phyloP scores from a whole-genome alignment of 2,888 invertebrate species.

The Volucella zonaria region DNA sequence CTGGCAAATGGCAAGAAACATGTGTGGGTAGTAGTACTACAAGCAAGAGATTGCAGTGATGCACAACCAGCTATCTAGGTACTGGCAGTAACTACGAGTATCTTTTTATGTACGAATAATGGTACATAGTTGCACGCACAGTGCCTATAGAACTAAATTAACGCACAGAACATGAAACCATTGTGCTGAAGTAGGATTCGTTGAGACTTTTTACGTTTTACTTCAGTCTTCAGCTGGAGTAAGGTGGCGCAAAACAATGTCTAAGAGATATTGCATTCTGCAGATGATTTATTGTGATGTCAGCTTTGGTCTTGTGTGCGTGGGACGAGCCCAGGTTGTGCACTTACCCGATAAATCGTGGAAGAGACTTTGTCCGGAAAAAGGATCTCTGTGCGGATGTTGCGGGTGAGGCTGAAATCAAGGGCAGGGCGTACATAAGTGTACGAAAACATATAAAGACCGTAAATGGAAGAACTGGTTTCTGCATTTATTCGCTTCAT shows the following conservation, averaged over 20 bases:
- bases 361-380: conserved; percentile 1
- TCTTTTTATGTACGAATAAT: conserved; percentile 3
- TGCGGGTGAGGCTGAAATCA: conserved; percentile 30
- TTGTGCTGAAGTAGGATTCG: conserved; percentile 24
- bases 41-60: conserved; percentile 40
- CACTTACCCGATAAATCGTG: not conserved
- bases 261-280: conserved; percentile 48
- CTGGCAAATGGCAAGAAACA: conserved; percentile 13
- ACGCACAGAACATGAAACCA: conserved; percentile 35
- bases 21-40: conserved; percentile 43
- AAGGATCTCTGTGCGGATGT: conserved; percentile 25
- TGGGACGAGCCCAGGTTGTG: conserved; percentile 36
- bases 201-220: too few relatives aligned
- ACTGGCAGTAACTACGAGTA: not conserved
- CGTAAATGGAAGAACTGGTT: conserved; percentile 9
- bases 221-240: conserved; percentile 13
- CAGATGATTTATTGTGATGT: conserved; percentile 53
- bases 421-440: conserved; percentile 12
- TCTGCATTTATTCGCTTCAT: not conserved
- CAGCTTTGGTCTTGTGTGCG: conserved; percentile 27
- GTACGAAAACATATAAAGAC: not conserved
- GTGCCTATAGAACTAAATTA: conserved; percentile 39
- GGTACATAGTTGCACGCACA: conserved; percentile 46
- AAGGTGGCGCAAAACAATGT: conserved; percentile 41
- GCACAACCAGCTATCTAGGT: conserved; percentile 17